These are phyloP conservation scores for Ptychochromis oligacanthus DNA, from an alignment of 2,113 vertebrate species.

Conservation along the genomic window DNA sequence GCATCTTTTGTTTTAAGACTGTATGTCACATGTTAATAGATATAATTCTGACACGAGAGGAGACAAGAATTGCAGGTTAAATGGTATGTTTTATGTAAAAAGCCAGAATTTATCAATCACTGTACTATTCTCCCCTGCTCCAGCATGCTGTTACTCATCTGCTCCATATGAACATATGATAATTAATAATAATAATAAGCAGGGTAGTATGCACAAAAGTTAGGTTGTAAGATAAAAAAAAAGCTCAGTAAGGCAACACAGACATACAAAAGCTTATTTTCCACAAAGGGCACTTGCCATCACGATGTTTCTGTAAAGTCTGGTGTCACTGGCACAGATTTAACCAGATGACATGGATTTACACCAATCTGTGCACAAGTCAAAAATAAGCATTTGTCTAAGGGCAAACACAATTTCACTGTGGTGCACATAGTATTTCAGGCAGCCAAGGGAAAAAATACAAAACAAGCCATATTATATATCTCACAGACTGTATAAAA, in stretches of 20 bases:
- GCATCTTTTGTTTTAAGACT: background rate
- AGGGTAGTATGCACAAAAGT: conserved; percentile 8
- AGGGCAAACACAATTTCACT: conserved; percentile 5
- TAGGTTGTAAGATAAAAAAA: conserved; percentile 36
- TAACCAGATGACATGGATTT: conserved; percentile 57
- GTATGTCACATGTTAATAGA: background rate
- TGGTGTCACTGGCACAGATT: conserved; percentile 25
- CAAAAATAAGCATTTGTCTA: conserved; percentile 41
- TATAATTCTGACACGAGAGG: conserved; percentile 1
- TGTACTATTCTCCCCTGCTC: background rate
- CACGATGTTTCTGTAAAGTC: conserved; percentile 32
- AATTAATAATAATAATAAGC: conserved; percentile 45
- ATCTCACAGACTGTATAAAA: background rate
- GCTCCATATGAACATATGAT: conserved; percentile 39
- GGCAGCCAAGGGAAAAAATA: background rate
- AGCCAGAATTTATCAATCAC: conserved; percentile 8
- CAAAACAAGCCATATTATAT: background rate
- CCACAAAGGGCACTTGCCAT: conserved; percentile 46
- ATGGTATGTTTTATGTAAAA: background rate
- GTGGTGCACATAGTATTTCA: background rate
- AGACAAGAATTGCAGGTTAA: background rate
- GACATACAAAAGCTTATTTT: conserved; percentile 27
- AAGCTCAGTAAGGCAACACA: conserved; percentile 17
- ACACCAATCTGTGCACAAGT: conserved; percentile 51
- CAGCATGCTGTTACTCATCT: conserved; percentile 37